Base-by-base conservation (phyloP, 2,888 invertebrate genomes). In the Cremastobaeus sp. region DNA sequence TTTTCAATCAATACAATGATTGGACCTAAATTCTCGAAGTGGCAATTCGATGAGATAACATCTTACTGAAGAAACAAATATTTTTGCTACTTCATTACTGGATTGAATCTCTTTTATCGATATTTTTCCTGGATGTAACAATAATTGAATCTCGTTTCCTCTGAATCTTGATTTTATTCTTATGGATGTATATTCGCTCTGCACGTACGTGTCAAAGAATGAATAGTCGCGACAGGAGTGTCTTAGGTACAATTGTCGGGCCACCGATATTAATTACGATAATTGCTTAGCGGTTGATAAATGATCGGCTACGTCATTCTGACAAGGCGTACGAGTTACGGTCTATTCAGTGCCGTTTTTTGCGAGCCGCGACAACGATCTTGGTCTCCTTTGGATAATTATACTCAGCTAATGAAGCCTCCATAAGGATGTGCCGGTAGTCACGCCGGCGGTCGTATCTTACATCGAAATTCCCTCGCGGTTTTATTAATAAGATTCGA, bases 221-320 rank as follows among this genome's bases (percentile, higher is more conserved):
- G 66, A 75, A 75, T 55, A 48, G 68, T 64, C 68, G 64, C 59
- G 75, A 72, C 68, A 65, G 39, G 59, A 55, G 62, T 57, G 54
- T 59, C 52, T 65, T 54, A 47, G 71, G 59, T 70, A 68, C 72
- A 50, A 64, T 68, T 75, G 74, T 74, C 66, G 54, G 45, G 70
- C 70, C 74, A 71, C 76, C 77, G 82, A 83, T 84, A 84, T 83
- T 81, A 84, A 81, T 84, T 81, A 82, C 83, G 81, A 83, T 84
- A 84, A 84, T 84, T 84, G 79, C 79, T 66, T 43, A 43, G 75
- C 50, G 45, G 77, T 81, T 81, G 83, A 83, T 84, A 79, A 84
- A 81, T 76, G 80, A 79, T 79, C 76, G 77, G 68, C 65, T 76
- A 69, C 75, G 77, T 75, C 77, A 77, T 74, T 74, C 76, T 70